Conservation (phyloP, 2,113 vertebrate genomes). For the Amblyopsis rosae region DNA sequence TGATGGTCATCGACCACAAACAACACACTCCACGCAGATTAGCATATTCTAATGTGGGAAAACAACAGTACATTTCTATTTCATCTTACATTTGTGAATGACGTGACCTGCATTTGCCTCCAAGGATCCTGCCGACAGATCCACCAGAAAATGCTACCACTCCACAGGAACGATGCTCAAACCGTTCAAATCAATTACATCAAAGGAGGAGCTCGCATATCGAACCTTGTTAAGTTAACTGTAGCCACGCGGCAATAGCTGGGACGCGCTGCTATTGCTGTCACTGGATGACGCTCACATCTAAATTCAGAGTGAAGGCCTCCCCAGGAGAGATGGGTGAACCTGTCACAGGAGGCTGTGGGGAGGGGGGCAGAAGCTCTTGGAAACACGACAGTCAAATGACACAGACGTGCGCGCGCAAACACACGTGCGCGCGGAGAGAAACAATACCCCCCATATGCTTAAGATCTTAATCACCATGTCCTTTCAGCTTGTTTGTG, state of each 20-base stretch:
- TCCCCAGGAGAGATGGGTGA: slow-evolving; percentile 71
- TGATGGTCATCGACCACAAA: slow-evolving; percentile 21
- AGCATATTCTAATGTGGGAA: slow-evolving; percentile 13
- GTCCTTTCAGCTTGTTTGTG: slow-evolving; percentile 40
- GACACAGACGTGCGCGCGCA: slow-evolving; percentile 8
- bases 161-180: slow-evolving; percentile 48
- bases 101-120: slow-evolving; percentile 50
- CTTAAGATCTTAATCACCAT: slow-evolving; percentile 67
- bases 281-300: slow-evolving; percentile 56
- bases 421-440: not conserved
- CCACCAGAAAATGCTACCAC: slow-evolving; percentile 43
- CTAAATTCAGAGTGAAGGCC: slow-evolving; percentile 76
- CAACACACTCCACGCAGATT: not conserved
- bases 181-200: slow-evolving; percentile 67
- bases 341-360: slow-evolving; percentile 69
- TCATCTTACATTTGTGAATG: slow-evolving; percentile 6
- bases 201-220: slow-evolving; percentile 66
- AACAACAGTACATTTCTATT: slow-evolving; percentile 4
- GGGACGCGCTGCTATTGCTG: slow-evolving; percentile 66
- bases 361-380: slow-evolving; percentile 43
- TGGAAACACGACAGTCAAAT: slow-evolving; percentile 2
- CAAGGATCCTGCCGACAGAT: slow-evolving; percentile 59
- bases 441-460: slow-evolving; percentile 49
- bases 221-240: slow-evolving; percentile 76
- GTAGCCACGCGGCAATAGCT: slow-evolving; percentile 63